Base-by-base conservation (phyloP, 2,888 invertebrate genomes). In the Nomada lathburiana region DNA sequence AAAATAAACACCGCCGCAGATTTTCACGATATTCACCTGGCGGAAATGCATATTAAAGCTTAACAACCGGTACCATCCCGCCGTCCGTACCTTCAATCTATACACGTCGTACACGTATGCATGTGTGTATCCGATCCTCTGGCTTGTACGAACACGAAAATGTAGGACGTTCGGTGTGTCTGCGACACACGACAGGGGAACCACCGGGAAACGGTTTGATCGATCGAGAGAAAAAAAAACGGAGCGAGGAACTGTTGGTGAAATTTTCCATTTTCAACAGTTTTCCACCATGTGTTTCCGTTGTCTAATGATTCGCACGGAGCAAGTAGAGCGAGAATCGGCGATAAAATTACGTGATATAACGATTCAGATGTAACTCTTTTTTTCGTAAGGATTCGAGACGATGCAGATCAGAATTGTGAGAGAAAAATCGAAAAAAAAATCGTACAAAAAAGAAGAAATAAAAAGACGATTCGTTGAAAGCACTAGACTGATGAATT, bases 1-100 rank as follows among this genome's bases (percentile, higher is more conserved):
- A 79, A 82, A 74, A 82, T 44, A 67, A 78, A 82, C 44, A 44
- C 26, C 29, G 74, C 16, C 36, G 13, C 60, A 47, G 74, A 74
- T 74, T 79, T 65, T n/a, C 53, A 60, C 78, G 69, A 67, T 36
- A 68, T 50, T 60, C 62, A 50, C 59, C 64, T 44, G 57, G 20
- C 76, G 79, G 64, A 76, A 76, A 62, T 65, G 47, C 68, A 52
- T 57, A 57, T 60, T 67, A 36, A 67, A 47, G 67, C 44, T 44
- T 50, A 50, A 70, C 70, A 70, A 60, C 70, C 29, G 16, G 20
- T n/a, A 47, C 47, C 47, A 20, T 20, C 23, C 60, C 20, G 11
- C 2, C 29, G 36, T 7, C 36, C 36, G 36, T 36, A 36, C 13
- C 60, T 4, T 26, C 20, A 47, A 26, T n/a, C 36, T 16, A 7